Evolutionary conservation across 2,113 vertebrate genomes (phyloP).

Genomic region (Ceyx cyanopectus): DNA sequence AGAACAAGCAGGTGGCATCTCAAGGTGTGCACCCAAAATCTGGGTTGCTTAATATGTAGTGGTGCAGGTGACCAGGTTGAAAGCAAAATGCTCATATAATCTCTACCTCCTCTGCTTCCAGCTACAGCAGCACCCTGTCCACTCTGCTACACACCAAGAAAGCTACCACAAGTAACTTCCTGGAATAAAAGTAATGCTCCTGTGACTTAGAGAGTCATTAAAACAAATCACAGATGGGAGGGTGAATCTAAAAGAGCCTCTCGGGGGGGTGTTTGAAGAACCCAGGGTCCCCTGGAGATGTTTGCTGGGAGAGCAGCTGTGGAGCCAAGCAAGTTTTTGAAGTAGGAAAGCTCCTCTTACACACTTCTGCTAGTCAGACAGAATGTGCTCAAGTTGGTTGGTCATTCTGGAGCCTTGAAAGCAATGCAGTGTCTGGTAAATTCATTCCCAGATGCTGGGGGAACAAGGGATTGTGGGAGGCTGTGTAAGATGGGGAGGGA

Average conservation of each 20-base stretch:
- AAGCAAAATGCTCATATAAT: background rate
- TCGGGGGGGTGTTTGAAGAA: background rate
- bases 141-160: background rate
- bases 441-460: slow-evolving; percentile 39
- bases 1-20: background rate
- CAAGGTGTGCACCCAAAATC: background rate
- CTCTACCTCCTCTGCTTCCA: background rate
- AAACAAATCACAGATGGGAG: background rate
- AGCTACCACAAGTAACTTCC: background rate
- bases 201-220: background rate
- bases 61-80: background rate
- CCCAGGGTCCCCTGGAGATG: background rate
- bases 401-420: slow-evolving; percentile 40
- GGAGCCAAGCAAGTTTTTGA: background rate
- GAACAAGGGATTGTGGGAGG: slow-evolving; percentile 41
- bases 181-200: background rate
- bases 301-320: background rate
- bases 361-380: background rate
- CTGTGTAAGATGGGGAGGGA: slow-evolving; percentile 1
- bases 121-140: background rate
- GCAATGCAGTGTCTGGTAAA: background rate
- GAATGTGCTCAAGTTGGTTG: background rate
- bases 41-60: background rate
- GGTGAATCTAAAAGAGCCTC: background rate
- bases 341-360: slow-evolving; percentile 4